Evolutionary conservation across 2,888 invertebrate genomes (phyloP).

Genomic region (Colletes collaris): DNA sequence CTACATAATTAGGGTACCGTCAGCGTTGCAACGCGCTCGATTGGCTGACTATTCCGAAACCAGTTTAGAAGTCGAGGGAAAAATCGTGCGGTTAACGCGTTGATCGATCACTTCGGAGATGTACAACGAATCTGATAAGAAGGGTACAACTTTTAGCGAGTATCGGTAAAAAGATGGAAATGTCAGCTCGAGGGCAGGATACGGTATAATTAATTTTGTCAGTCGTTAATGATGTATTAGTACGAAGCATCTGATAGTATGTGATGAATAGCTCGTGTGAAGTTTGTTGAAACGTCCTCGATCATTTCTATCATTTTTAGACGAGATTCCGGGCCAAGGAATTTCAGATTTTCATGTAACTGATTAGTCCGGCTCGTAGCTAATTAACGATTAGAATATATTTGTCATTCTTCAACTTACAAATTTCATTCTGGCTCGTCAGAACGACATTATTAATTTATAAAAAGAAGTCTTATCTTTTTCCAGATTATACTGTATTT

Average conservation of each 20-base stretch:
- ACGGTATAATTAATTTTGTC: constrained; percentile 48
- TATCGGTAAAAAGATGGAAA: constrained; percentile 9
- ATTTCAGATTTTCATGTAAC: too few relatives aligned
- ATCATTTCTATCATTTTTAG: constrained; percentile 24
- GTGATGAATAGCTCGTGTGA: constrained; percentile 38
- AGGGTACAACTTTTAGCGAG: constrained; percentile 17
- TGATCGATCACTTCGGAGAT: constrained; percentile 48
- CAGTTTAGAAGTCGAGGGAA: constrained; percentile 33
- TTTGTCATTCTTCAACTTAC: too few relatives aligned
- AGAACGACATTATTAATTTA: too few relatives aligned
- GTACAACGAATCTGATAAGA: constrained; percentile 46
- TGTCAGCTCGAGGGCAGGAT: not conserved
- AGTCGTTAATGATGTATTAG: constrained; percentile 48
- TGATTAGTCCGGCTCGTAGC: too few relatives aligned
- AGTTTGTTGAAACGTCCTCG: constrained; percentile 19
- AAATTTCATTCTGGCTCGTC: too few relatives aligned
- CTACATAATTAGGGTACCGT: constrained; percentile 23
- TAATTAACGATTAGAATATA: too few relatives aligned
- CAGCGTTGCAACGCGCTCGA: constrained; percentile 12
- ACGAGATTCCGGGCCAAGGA: not conserved
- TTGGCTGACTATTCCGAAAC: constrained; percentile 27
- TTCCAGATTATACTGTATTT: too few relatives aligned
- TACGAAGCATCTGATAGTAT: constrained; percentile 39
- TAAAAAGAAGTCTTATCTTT: too few relatives aligned
- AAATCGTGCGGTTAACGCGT: constrained; percentile 7